phyloP scores from a whole-genome alignment of 2,113 vertebrate genomes.

The Lasiurus borealis region DNA sequence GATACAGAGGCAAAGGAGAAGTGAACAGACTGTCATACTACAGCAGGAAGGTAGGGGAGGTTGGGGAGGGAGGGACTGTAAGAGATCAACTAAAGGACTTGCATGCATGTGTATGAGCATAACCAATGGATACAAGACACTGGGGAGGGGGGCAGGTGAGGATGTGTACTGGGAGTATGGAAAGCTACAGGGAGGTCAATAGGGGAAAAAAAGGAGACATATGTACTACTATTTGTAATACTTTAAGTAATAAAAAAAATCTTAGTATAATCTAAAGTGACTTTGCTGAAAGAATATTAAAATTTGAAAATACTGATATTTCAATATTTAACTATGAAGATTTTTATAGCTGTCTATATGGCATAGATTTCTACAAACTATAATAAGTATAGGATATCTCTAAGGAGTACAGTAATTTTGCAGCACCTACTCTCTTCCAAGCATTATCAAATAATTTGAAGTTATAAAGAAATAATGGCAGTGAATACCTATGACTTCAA shows the following conservation, averaged over 20 bases:
- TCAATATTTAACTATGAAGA: not conserved
- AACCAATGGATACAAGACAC: too few species aligned
- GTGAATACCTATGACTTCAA: not conserved
- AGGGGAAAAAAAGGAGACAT: too few species aligned
- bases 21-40: too few species aligned
- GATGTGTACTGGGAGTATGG: too few species aligned
- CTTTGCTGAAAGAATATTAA: not conserved
- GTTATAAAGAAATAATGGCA: not conserved
- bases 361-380: not conserved
- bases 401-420: not conserved
- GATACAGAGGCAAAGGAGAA: too few species aligned
- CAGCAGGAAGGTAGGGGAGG: too few species aligned
- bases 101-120: too few species aligned
- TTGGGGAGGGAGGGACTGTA: too few species aligned
- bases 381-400: not conserved
- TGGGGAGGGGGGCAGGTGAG: too few species aligned
- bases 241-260: not conserved
- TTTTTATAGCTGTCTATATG: not conserved
- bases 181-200: too few species aligned
- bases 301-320: not conserved
- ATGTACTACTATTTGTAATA: too few species aligned
- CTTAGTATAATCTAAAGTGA: not conserved
- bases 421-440: not conserved
- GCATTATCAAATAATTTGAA: not conserved
- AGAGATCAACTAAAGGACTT: too few species aligned